Evolutionary conservation across 2,113 vertebrate species (phyloP).

Genomic region (Gallinago jamesoni): DNA sequence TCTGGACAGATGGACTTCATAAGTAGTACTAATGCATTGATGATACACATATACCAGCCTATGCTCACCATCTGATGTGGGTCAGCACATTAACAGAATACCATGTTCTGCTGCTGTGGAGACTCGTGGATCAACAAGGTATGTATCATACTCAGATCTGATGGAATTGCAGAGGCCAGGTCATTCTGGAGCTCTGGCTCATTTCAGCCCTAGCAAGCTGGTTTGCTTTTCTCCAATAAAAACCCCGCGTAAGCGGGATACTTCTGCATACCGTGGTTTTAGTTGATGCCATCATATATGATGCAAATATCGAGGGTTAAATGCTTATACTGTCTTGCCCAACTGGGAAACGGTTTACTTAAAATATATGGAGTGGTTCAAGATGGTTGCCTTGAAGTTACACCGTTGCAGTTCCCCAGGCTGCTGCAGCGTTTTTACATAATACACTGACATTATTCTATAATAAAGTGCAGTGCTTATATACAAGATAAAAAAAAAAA

Average conservation of each 20-base stretch:
- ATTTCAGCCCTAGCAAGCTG: background rate
- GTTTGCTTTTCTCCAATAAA: background rate
- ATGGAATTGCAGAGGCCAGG: background rate
- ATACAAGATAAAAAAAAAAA: background rate
- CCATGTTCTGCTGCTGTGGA: background rate
- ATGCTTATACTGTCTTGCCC: background rate
- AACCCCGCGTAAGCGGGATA: background rate
- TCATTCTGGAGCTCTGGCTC: background rate
- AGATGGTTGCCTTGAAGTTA: background rate
- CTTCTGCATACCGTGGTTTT: background rate
- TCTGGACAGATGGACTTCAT: background rate
- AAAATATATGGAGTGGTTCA: background rate
- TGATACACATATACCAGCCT: background rate
- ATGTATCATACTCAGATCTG: background rate
- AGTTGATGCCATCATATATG: background rate
- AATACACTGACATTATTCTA: background rate
- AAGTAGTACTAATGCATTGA: background rate
- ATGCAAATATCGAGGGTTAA: background rate
- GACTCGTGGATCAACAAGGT: background rate
- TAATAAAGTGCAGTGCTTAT: background rate
- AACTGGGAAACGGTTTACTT: background rate
- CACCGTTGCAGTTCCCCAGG: background rate
- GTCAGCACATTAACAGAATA: background rate
- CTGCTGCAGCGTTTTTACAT: background rate
- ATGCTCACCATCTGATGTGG: background rate